Conservation (phyloP, 2,797 vertebrate species). For the Pangasius larnaudii region DNA sequence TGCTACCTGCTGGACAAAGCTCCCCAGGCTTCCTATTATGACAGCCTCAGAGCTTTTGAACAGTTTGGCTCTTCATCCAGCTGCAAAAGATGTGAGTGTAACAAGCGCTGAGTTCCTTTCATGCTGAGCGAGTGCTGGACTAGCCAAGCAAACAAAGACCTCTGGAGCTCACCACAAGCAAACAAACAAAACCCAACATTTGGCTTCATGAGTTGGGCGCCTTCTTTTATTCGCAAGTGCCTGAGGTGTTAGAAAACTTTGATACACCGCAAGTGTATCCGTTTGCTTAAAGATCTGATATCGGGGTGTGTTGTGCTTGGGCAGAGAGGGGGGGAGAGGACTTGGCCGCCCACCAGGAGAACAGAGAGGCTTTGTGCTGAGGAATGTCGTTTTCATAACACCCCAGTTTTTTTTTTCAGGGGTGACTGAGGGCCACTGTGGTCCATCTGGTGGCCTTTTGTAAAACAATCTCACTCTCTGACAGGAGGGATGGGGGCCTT, state of each 20-base stretch:
- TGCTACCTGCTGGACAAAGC: slow-evolving; percentile 41
- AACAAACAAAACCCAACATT: slow-evolving; percentile 26
- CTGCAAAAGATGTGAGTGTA: slow-evolving; percentile 29
- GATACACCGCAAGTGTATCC: slow-evolving; percentile 64
- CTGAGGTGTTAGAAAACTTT: slow-evolving; percentile 26
- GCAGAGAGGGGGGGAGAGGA: slow-evolving; percentile 47
- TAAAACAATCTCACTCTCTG: slow-evolving; percentile 69
- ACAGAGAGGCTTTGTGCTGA: slow-evolving; percentile 80
- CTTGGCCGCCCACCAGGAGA: slow-evolving; percentile 66
- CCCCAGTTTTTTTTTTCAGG: slow-evolving; percentile 74
- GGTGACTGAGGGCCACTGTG: slow-evolving; percentile 65
- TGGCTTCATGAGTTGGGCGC: background rate
- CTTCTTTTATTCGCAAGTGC: slow-evolving; percentile 9
- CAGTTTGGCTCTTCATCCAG: slow-evolving; percentile 23
- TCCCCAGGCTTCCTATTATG: slow-evolving; percentile 20
- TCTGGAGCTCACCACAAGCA: slow-evolving; percentile 35
- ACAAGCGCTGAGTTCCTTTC: slow-evolving; percentile 26
- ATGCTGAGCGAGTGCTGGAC: slow-evolving; percentile 5
- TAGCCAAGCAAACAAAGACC: slow-evolving; percentile 35
- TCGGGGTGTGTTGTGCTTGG: slow-evolving; percentile 18
- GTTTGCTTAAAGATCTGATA: slow-evolving; percentile 61
- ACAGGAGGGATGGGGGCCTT: slow-evolving; percentile 60
- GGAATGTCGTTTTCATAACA: slow-evolving; percentile 82
- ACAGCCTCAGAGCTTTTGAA: slow-evolving; percentile 1
- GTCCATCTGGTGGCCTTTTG: slow-evolving; percentile 78